Conservation (phyloP, 2,888 invertebrate species). For the Cephus spinipes region DNA sequence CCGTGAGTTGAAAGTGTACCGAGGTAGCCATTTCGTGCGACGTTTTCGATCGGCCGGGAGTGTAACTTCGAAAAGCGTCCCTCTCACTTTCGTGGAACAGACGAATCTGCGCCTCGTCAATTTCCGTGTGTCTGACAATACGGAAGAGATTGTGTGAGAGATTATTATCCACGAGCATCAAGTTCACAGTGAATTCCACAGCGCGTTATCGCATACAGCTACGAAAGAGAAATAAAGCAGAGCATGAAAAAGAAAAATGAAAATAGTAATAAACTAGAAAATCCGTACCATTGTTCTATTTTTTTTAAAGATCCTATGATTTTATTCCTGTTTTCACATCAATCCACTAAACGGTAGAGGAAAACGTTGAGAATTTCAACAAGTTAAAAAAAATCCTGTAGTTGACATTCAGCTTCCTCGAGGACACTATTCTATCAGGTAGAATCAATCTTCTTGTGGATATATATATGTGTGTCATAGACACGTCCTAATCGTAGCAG, state of each 20-base stretch:
- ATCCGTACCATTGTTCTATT: no score
- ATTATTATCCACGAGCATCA: background rate
- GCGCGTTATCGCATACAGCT: background rate
- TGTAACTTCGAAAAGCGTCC: slow-evolving; percentile 5
- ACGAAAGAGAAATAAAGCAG: background rate
- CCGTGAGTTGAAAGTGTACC: slow-evolving; percentile 31
- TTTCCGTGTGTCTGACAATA: background rate
- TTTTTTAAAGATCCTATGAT: background rate
- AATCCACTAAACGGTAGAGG: background rate
- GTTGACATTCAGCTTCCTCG: background rate
- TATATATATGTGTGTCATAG: background rate
- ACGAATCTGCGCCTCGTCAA: background rate
- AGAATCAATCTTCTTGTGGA: background rate
- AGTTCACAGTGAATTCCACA: background rate
- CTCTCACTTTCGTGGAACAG: slow-evolving; percentile 3
- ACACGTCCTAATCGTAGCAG: background rate
- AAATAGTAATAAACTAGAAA: no score
- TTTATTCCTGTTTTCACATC: background rate
- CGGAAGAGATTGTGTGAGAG: background rate
- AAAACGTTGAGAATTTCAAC: background rate
- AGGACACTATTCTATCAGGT: background rate
- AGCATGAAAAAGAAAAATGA: background rate
- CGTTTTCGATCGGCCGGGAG: slow-evolving; percentile 12
- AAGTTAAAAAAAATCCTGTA: background rate
- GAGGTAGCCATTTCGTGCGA: slow-evolving; percentile 24